phyloP scores from a whole-genome alignment of 2,888 invertebrate genomes.

The Cheilosia impressa region DNA sequence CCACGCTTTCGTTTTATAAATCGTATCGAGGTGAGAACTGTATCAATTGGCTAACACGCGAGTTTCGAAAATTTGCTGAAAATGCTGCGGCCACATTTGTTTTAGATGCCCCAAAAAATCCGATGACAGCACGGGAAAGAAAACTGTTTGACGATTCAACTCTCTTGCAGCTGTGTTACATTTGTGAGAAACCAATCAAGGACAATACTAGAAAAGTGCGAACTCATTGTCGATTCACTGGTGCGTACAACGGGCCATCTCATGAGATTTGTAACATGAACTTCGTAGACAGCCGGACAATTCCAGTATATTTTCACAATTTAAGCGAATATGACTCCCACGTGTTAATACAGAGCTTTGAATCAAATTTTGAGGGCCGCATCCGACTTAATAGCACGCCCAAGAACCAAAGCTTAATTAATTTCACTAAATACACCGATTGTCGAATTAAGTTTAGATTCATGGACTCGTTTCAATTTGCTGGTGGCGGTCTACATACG shows the following conservation, averaged over 20 bases:
- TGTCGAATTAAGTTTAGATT: not conserved
- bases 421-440: not conserved
- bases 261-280: slow-evolving; percentile 8
- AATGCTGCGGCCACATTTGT: not conserved
- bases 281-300: not conserved
- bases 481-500: not conserved
- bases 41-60: not conserved
- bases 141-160: not conserved
- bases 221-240: slow-evolving; percentile 4
- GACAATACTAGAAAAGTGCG: not conserved
- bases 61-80: slow-evolving; percentile 6
- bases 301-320: slow-evolving; percentile 10
- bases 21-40: slow-evolving; percentile 14
- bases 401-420: slow-evolving; percentile 6
- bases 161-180: not conserved
- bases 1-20: slow-evolving; percentile 12
- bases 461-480: slow-evolving; percentile 6
- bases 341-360: not conserved
- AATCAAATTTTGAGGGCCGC: not conserved
- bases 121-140: not conserved
- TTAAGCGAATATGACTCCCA: not conserved
- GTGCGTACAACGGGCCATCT: not conserved
- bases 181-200: slow-evolving; percentile 1
- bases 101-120: not conserved
- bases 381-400: not conserved